Conservation (phyloP, 1,140 invertebrate genomes). For the Drosophila sucinea region DNA sequence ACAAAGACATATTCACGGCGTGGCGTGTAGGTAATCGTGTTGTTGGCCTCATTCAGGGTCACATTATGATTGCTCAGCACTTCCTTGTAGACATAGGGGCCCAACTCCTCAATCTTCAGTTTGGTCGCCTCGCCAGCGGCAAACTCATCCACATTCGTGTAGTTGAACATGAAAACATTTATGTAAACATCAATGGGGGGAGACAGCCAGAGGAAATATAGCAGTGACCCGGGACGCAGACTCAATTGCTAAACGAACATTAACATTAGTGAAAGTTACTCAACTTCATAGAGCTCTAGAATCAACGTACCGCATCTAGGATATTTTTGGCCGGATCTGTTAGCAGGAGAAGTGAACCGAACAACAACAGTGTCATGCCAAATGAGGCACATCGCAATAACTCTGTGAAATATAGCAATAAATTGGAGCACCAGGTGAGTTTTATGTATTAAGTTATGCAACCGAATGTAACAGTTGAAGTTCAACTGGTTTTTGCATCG, state of each 20-base stretch:
- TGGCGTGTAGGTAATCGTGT: constrained; percentile 90
- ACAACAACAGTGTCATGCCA: constrained; percentile 79
- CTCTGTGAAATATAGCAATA: constrained; percentile 55
- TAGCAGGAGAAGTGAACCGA: constrained; percentile 84
- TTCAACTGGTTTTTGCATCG: constrained; percentile 67
- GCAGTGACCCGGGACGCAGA: constrained; percentile 84
- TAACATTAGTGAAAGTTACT: background rate
- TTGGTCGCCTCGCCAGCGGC: constrained; percentile 87
- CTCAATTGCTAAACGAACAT: constrained; percentile 84
- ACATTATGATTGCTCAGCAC: constrained; percentile 87
- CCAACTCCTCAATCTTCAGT: constrained; percentile 89
- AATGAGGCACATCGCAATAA: constrained; percentile 69
- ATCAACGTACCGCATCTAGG: constrained; percentile 84
- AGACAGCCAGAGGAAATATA: constrained; percentile 88
- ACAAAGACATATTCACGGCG: constrained; percentile 87
- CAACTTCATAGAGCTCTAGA: too few species aligned
- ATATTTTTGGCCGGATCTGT: constrained; percentile 84
- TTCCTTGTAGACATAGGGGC: constrained; percentile 95
- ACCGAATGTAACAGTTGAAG: constrained; percentile 52
- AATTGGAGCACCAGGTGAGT: constrained; percentile 67
- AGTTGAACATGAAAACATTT: constrained; percentile 92
- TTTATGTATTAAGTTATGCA: constrained; percentile 39
- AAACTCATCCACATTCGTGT: constrained; percentile 91
- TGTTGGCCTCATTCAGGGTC: constrained; percentile 87
- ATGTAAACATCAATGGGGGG: constrained; percentile 89